Evolutionary conservation across 2,113 vertebrate species (phyloP), one percentile per base, ranked within the genome.

Genomic region (Bubo bubo): DNA sequence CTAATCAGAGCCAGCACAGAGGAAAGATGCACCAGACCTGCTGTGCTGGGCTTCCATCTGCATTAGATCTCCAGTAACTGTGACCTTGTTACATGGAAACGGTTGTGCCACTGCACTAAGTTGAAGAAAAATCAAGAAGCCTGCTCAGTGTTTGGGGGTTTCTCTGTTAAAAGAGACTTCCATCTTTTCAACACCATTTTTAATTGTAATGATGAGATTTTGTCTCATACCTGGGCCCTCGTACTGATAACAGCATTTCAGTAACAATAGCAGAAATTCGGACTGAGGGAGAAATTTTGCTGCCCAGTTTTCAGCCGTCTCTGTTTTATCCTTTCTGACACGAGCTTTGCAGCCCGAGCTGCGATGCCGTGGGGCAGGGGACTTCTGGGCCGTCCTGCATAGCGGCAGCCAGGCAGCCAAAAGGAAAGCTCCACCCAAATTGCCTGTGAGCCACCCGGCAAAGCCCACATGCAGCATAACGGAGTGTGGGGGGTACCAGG

Each of bases 341-440:
- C 1, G 3, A 39, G 15, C 21, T 80, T 53, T 75, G 53, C 14
- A 14, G 23, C 5, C 24, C 9, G 11, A 75, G 56, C 32, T 58
- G 45, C 1, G 2, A 32, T 1, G 5, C 49, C 2, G 1, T 0
- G 1, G 19, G 12, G 32, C n/a, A 26, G 37, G 64, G 20, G 22
- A 27, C 47, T 47, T 62, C 37, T 67, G 60, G 41, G 26, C 26
- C 4, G 0, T 24, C 30, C 53, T 5, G 20, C 1, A 0, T 23
- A 28, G 28, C 3, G 19, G 22, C 64, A 53, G 30, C 60, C 21
- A 76, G 32, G 28, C 37, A 72, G 37, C 14, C 0, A 2, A 67
- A 59, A 43, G 80, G 37, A 56, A 68, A 53, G 8, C 26, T 58
- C 41, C 24, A 14, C 17, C 24, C 14, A 30, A 91, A 37, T 49